These are phyloP conservation scores for Drosophila nr. fundita DNA, from an alignment of 2,888 invertebrate species.

Conservation along the genomic window DNA sequence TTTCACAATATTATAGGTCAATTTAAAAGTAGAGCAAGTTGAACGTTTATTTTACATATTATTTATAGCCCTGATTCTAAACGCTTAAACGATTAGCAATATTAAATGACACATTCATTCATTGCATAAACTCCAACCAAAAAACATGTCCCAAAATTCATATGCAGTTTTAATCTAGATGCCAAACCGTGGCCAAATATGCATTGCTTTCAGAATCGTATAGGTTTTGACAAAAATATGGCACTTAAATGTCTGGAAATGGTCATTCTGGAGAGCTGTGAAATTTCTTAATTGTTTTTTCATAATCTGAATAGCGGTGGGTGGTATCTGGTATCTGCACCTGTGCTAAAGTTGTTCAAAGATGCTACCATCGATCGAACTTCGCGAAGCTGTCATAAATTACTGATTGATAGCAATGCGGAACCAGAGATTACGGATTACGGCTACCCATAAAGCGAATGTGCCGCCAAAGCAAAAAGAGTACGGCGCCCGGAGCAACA, in stretches of 20 bases:
- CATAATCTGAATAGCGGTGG: background rate
- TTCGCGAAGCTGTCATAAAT: conserved; percentile 29
- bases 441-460: conserved; percentile 31
- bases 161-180: background rate
- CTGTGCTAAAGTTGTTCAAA: conserved; percentile 3
- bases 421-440: conserved; percentile 68
- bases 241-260: no score
- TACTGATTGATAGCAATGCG: conserved; percentile 69
- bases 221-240: background rate
- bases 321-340: no score
- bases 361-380: conserved; percentile 5
- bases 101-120: no score
- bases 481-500: conserved; percentile 44
- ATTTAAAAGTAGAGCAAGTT: background rate
- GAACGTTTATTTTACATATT: background rate
- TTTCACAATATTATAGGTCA: conserved; percentile 1
- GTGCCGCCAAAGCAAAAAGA: conserved; percentile 49
- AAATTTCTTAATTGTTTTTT: background rate
- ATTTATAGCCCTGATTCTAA: background rate
- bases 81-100: background rate
- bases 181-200: background rate
- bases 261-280: no score
- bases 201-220: background rate
- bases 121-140: no score
- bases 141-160: background rate